phyloP scores from a whole-genome alignment of 2,888 invertebrate genomes.

The Emesis castigata region DNA sequence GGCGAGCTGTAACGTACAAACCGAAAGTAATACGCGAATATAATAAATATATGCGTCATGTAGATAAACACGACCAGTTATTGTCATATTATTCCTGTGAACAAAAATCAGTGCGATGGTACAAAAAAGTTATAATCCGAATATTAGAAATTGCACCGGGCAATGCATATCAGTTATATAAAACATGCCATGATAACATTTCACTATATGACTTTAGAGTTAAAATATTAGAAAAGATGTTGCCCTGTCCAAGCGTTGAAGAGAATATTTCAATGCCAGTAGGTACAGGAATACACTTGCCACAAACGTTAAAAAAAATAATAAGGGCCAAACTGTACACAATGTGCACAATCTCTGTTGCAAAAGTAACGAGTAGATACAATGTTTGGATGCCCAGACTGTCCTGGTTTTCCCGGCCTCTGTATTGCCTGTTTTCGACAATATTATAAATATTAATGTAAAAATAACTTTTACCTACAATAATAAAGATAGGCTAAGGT shows the following conservation, averaged over 20 bases:
- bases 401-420: constrained; percentile 11
- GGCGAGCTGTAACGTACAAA: neutral
- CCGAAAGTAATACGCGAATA: neutral
- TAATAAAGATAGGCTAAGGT: constrained; percentile 9
- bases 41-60: constrained; percentile 6
- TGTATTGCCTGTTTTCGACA: constrained; percentile 14
- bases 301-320: constrained; percentile 5
- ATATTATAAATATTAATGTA: constrained; percentile 11
- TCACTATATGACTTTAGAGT: neutral
- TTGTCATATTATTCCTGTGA: constrained; percentile 2
- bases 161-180: neutral
- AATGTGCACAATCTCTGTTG: constrained; percentile 7
- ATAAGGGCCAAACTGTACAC: constrained; percentile 1
- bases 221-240: constrained; percentile 5
- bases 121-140: neutral
- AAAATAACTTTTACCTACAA: neutral
- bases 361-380: neutral
- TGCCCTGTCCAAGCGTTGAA: constrained; percentile 9
- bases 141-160: neutral
- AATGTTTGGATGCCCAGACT: constrained; percentile 9
- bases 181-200: constrained; percentile 10
- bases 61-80: constrained; percentile 9
- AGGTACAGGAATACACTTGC: constrained; percentile 8
- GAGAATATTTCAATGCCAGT: constrained; percentile 8
- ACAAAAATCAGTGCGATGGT: neutral